Conservation (phyloP, 1,140 invertebrate genomes). For the Drosophila virilis region DNA sequence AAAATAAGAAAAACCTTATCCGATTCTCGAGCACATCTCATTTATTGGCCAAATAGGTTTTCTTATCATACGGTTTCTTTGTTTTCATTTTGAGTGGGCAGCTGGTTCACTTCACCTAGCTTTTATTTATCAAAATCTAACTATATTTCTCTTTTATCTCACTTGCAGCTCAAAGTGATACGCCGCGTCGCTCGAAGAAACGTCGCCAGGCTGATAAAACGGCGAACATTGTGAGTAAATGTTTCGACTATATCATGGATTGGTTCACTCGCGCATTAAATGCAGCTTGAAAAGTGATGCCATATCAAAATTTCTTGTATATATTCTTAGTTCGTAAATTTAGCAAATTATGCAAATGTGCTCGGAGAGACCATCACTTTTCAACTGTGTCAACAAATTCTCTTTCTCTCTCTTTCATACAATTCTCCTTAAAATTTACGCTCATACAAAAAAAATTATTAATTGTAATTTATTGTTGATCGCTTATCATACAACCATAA, state of each 20-base stretch:
- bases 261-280: slow-evolving; percentile 35
- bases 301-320: not conserved
- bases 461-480: slow-evolving; percentile 48
- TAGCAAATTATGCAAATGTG: not conserved
- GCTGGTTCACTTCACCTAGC: not conserved
- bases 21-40: not conserved
- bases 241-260: slow-evolving; percentile 52
- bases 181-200: slow-evolving; percentile 81
- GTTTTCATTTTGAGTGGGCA: not conserved
- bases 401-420: slow-evolving; percentile 25
- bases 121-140: not conserved
- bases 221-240: slow-evolving; percentile 84
- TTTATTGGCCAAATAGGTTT: not conserved
- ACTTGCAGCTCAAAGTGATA: slow-evolving; percentile 71
- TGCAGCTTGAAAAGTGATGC: slow-evolving; percentile 62
- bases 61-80: too few species aligned
- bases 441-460: slow-evolving; percentile 30
- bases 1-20: not conserved
- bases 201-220: slow-evolving; percentile 80
- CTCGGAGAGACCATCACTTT: slow-evolving; percentile 29
- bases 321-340: slow-evolving; percentile 4
- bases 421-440: slow-evolving; percentile 13
- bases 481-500: slow-evolving; percentile 29
- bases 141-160: not conserved
- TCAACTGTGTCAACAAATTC: slow-evolving; percentile 22